phyloP scores from a whole-genome alignment of 1,140 invertebrate genomes.

The Cotesia chilonis region DNA sequence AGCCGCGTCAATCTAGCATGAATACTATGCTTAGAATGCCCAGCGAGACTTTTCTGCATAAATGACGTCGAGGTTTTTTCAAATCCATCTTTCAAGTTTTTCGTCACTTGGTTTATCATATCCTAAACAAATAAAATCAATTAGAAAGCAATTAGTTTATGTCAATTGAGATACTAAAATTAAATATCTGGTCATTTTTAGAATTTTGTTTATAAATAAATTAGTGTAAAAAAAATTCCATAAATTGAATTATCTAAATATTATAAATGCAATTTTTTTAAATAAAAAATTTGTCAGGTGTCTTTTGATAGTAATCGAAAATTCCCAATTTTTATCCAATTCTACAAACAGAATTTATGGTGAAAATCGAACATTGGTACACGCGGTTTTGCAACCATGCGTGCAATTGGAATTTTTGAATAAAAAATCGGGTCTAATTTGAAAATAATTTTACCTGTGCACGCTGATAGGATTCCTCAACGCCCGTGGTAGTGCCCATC shows the following conservation, averaged over 20 bases:
- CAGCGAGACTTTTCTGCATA: conserved; percentile 17
- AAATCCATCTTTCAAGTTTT: conserved; percentile 49
- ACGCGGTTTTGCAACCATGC: too few species aligned
- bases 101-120: conserved; percentile 60
- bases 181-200: too few species aligned
- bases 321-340: too few species aligned
- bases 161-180: not conserved
- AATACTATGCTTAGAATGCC: conserved; percentile 49
- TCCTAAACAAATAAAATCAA: conserved; percentile 42
- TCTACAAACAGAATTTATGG: too few species aligned
- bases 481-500: conserved; percentile 58
- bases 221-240: not conserved
- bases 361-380: too few species aligned
- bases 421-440: not conserved
- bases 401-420: too few species aligned
- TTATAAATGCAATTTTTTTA: too few species aligned
- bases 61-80: conserved; percentile 10
- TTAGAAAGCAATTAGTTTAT: too few species aligned
- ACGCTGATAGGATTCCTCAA: conserved; percentile 62
- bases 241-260: not conserved
- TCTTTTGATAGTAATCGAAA: not conserved
- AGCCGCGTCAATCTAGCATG: conserved; percentile 61
- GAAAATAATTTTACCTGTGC: conserved; percentile 54
- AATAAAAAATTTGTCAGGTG: too few species aligned
- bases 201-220: too few species aligned